phyloP scores from a whole-genome alignment of 2,797 vertebrate genomes.

The Gymnodraco acuticeps region DNA sequence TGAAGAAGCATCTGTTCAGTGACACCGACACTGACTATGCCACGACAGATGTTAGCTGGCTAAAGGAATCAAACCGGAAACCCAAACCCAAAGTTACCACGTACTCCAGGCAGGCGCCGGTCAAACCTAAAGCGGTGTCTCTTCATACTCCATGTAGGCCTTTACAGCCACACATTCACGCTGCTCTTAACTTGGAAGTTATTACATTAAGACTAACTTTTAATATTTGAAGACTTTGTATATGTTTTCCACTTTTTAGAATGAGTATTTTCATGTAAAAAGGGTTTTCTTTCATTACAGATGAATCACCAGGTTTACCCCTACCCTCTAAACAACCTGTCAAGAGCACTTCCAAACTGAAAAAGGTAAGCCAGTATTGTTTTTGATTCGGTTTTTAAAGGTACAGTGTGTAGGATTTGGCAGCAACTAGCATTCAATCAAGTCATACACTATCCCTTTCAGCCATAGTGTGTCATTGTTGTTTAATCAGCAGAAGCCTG shows the following conservation, averaged over 20 bases:
- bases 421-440: neutral
- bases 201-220: neutral
- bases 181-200: neutral
- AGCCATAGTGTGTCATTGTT: conserved; percentile 71
- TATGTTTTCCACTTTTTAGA: too few species aligned
- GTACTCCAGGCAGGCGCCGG: conserved; percentile 84
- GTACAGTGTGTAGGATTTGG: too few species aligned
- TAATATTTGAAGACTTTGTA: neutral
- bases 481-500: conserved; percentile 39
- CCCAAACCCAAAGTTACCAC: conserved; percentile 86
- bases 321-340: conserved; percentile 49
- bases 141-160: conserved; percentile 65
- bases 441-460: conserved; percentile 36
- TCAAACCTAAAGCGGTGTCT: conserved; percentile 48
- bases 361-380: conserved; percentile 58
- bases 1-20: conserved; percentile 91
- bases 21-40: conserved; percentile 89
- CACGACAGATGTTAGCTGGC: conserved; percentile 89
- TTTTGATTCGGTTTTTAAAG: too few species aligned
- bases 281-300: conserved; percentile 54
- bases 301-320: conserved; percentile 51
- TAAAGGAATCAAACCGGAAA: conserved; percentile 85
- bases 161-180: conserved; percentile 3
- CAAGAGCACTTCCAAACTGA: conserved; percentile 57
- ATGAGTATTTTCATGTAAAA: neutral